phyloP scores from a whole-genome alignment of 2,888 invertebrate genomes.

The Hermaeophaga mercurialis region DNA sequence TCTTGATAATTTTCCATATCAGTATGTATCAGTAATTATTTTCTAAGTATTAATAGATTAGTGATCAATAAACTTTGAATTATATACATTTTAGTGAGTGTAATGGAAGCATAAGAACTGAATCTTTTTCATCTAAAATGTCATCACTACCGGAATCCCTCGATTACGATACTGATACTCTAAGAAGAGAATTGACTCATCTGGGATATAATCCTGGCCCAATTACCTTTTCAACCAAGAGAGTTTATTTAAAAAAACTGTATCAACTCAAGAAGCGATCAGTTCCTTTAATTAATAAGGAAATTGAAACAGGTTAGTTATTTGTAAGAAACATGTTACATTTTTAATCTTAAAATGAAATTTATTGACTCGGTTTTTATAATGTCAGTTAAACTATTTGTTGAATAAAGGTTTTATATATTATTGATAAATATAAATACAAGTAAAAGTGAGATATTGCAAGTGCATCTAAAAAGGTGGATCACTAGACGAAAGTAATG shows the following conservation, averaged over 20 bases:
- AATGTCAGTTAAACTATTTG: too few relatives aligned
- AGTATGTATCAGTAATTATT: too few relatives aligned
- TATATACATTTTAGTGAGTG: constrained; percentile 40
- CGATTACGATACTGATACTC: constrained; percentile 69
- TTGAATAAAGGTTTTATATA: too few relatives aligned
- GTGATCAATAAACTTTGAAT: neutral
- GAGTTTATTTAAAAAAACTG: constrained; percentile 76
- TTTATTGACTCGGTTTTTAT: too few relatives aligned
- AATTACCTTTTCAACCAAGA: constrained; percentile 76
- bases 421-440: too few relatives aligned
- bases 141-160: constrained; percentile 64
- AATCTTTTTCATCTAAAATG: constrained; percentile 43
- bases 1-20: too few relatives aligned
- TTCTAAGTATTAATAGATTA: too few relatives aligned
- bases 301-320: neutral
- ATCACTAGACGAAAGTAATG: too few relatives aligned
- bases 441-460: too few relatives aligned
- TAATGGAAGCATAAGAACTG: constrained; percentile 42
- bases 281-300: neutral
- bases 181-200: constrained; percentile 67
- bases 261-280: constrained; percentile 60
- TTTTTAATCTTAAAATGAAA: too few relatives aligned
- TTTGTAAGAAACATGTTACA: too few relatives aligned
- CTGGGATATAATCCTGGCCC: constrained; percentile 77
- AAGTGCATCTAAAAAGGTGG: too few relatives aligned